Conservation (phyloP, 2,797 vertebrate species). For the Atherinosoma microstoma region DNA sequence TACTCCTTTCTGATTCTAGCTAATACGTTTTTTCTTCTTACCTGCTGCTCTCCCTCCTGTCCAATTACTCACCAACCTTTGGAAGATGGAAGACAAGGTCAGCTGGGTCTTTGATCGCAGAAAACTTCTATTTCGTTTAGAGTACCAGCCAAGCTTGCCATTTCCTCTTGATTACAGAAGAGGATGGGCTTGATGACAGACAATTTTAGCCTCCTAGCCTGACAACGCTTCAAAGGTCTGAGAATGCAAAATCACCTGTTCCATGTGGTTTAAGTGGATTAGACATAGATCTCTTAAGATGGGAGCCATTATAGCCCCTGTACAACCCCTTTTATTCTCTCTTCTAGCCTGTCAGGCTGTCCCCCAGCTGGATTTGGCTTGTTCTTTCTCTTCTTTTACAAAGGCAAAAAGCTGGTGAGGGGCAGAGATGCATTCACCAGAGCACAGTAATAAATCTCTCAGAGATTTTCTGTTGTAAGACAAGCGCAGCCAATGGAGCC, state of each 20-base stretch:
- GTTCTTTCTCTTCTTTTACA: conserved; percentile 14
- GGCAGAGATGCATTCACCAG: conserved; percentile 30
- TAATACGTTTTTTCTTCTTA: conserved; percentile 20
- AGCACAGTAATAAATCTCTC: conserved; percentile 44
- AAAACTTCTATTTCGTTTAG: conserved; percentile 43
- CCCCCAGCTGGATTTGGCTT: conserved; percentile 20
- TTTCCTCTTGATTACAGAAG: conserved; percentile 48
- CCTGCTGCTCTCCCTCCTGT: conserved; percentile 18
- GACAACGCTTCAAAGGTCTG: conserved; percentile 35
- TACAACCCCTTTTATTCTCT: conserved; percentile 27
- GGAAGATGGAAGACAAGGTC: conserved; percentile 49
- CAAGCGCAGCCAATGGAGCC: conserved; percentile 22
- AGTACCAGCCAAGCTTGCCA: conserved; percentile 44
- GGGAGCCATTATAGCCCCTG: conserved; percentile 15
- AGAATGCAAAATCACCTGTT: conserved; percentile 44
- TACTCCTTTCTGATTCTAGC: conserved; percentile 4
- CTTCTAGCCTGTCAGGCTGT: conserved; percentile 30
- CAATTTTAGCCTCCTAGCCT: conserved; percentile 4
- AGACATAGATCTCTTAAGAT: conserved; percentile 30
- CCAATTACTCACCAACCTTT: conserved; percentile 47
- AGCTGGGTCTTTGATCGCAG: conserved; percentile 39
- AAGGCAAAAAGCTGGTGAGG: conserved; percentile 29
- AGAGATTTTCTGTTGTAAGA: conserved; percentile 41
- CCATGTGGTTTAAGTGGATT: conserved; percentile 41
- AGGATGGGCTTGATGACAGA: conserved; percentile 38